phyloP scores from a whole-genome alignment of 1,140 invertebrate genomes.

The Campoletis sonorensis region DNA sequence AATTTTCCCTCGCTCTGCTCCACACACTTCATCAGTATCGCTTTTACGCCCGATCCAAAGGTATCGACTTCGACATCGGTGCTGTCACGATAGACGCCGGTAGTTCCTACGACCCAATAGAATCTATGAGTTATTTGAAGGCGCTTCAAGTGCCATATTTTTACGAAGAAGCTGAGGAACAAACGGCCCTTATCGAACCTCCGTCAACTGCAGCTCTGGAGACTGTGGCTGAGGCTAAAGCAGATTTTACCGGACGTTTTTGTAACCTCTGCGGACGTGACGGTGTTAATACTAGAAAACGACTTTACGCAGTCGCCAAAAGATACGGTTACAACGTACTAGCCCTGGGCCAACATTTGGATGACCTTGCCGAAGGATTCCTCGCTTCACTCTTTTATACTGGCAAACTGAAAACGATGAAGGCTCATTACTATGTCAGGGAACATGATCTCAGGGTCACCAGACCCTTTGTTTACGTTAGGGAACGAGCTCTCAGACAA shows the following conservation, averaged over 20 bases:
- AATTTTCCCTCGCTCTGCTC: constrained; percentile 88
- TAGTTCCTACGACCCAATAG: constrained; percentile 81
- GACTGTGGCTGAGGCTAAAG: too few species aligned
- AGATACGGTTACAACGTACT: constrained; percentile 89
- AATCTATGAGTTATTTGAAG: constrained; percentile 83
- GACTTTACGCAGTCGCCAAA: constrained; percentile 86
- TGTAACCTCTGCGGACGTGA: constrained; percentile 81
- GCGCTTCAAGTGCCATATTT: constrained; percentile 83
- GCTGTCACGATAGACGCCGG: constrained; percentile 85
- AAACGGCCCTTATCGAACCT: constrained; percentile 45
- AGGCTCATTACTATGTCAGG: constrained; percentile 87
- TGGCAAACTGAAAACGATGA: constrained; percentile 87
- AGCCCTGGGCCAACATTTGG: constrained; percentile 91
- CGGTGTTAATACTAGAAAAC: constrained; percentile 75
- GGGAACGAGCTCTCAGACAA: constrained; percentile 84
- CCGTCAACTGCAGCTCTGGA: background rate
- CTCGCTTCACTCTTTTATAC: constrained; percentile 89
- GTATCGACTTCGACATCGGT: constrained; percentile 86
- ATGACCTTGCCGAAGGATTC: constrained; percentile 91
- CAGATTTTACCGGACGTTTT: constrained; percentile 56
- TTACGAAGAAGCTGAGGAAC: constrained; percentile 79
- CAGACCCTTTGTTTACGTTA: constrained; percentile 91
- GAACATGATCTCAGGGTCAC: constrained; percentile 90
- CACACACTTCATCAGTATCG: constrained; percentile 92
- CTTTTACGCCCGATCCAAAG: constrained; percentile 85